Base-by-base conservation (phyloP, 2,888 invertebrate species). In the Eurytoma californica region DNA sequence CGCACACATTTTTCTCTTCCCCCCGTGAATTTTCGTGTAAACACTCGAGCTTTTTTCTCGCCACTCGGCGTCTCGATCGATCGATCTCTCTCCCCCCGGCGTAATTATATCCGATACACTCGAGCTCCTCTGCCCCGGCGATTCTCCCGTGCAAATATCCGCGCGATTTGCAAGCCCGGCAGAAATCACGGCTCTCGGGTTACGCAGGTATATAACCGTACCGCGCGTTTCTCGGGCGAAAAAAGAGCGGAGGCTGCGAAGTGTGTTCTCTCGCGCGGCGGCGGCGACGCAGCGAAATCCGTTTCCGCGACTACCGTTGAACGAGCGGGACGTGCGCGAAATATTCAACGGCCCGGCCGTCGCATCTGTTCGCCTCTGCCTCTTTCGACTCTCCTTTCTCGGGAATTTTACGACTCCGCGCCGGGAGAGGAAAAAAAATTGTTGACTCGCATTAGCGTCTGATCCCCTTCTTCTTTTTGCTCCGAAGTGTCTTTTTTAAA, bases 301-400 rank as follows among this genome's bases (percentile, higher is more conserved):
- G 39, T 39, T 39, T 9, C 7, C 39, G 39, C 9, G 39, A 39
- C 39, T 39, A 39, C 12, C n/a, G 39, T 4, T 39, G 39, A 12
- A 53, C 28, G 16, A 58, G 24, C 49, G 4, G 30, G 20, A 61
- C 75, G 68, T 47, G 53, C 20, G 28, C 67, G 60, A 75, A 75
- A 75, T 75, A 75, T 68, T 75, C 68, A 75, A 75, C 68, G 68
- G 67, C 13, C 16, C 51, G 28, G 66, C 30, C 68, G 61, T 75
- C 67, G 75, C 68, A 39, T 75, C 61, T 39, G 53, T 47, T 18
- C 13, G 49, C 61, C 47, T 18, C 16, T 24, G 49, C 60, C 18
- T 39, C 4, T 51, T 2, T 13, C 9, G n/a, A 51, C 18, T 24
- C 39, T 39, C 39, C 24, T 51, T 66, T 49, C 49, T 20, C 20